phyloP scores from a whole-genome alignment of 2,888 invertebrate genomes.

The Sinotaia quadrata region DNA sequence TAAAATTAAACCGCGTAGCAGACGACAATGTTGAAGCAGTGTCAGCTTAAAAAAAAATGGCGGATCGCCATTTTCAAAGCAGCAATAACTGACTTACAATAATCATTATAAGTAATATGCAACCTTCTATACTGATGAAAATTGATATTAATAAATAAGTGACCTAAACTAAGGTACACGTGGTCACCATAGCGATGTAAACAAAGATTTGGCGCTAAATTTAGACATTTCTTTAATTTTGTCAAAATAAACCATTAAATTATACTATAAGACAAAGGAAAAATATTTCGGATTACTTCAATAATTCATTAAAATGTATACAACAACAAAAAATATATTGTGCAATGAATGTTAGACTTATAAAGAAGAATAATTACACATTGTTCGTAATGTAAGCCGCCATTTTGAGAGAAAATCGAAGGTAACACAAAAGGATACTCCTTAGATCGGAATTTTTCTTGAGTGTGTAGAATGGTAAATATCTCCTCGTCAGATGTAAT shows the following conservation, averaged over 20 bases:
- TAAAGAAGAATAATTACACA: constrained; percentile 16
- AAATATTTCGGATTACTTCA: not conserved
- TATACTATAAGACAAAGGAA: not conserved
- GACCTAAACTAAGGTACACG: constrained; percentile 31
- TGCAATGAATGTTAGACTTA: not conserved
- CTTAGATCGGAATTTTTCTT: constrained; percentile 68
- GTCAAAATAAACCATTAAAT: not conserved
- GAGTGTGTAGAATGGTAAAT: constrained; percentile 65
- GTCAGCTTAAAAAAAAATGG: constrained; percentile 18
- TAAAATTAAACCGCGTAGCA: constrained; percentile 16
- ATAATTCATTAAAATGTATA: not conserved
- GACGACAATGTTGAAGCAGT: constrained; percentile 17
- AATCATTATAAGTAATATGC: too few relatives aligned
- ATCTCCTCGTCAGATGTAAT: constrained; percentile 55
- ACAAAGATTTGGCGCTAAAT: constrained; percentile 35
- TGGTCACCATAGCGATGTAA: constrained; percentile 50
- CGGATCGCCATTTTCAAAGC: constrained; percentile 17
- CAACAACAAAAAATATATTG: not conserved
- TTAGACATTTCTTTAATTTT: constrained; percentile 7
- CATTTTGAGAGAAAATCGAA: constrained; percentile 59
- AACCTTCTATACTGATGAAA: not conserved
- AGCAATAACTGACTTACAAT: not conserved
- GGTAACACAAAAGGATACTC: constrained; percentile 68
- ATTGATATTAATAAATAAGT: not conserved
- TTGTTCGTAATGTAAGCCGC: constrained; percentile 56